A percentile compares a stretch with the other conserved stretches of the same genome.
These are phyloP conservation scores for Cryptoprocta ferox DNA, from an alignment of 2,797 vertebrate genomes.

Conservation along the genomic window DNA sequence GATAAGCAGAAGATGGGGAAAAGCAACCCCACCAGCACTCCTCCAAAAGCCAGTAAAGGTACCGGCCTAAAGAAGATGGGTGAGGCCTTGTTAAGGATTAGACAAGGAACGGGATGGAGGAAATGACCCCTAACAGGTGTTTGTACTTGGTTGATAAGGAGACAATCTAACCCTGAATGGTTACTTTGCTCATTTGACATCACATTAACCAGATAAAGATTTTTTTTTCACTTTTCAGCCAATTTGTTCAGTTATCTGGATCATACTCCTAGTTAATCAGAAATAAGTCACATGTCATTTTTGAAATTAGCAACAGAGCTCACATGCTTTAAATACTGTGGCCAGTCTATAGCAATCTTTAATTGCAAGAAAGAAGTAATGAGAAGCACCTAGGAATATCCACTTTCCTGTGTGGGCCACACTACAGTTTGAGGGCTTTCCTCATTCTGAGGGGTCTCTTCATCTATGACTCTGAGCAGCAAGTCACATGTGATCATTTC, in stretches of 20 bases:
- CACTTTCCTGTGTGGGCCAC: neutral
- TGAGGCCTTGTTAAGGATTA: neutral
- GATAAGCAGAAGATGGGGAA: neutral
- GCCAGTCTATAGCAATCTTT: neutral
- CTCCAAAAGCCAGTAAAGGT: neutral
- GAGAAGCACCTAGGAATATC: neutral
- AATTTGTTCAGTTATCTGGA: neutral
- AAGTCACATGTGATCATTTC: neutral
- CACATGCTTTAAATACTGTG: neutral
- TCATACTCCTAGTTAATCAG: constrained; percentile 1
- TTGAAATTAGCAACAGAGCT: neutral
- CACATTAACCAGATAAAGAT: neutral
- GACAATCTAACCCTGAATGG: neutral
- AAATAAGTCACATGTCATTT: neutral
- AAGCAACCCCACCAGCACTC: neutral
- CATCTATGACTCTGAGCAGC: neutral
- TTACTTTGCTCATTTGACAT: neutral
- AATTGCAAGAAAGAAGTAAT: neutral
- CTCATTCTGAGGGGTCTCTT: neutral
- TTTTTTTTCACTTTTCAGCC: constrained; percentile 13
- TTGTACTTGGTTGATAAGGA: neutral
- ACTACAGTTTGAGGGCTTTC: neutral
- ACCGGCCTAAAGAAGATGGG: neutral
- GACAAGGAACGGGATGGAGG: neutral
- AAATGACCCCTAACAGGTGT: neutral